Evolutionary conservation across 2,888 invertebrate genomes (phyloP).

Genomic region (Zelleria hepariella): DNA sequence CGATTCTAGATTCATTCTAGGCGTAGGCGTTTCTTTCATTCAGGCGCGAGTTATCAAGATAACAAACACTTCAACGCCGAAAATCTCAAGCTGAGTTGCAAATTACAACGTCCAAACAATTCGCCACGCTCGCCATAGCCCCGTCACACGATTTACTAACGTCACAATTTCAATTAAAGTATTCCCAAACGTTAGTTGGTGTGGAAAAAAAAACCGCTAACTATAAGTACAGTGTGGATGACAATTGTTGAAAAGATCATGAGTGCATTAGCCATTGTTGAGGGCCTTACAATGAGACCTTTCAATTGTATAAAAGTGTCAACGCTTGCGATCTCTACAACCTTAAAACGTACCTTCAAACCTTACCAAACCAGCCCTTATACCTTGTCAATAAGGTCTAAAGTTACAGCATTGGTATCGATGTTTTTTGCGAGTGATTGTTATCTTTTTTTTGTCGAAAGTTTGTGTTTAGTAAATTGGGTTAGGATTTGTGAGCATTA

Average conservation of each 20-base stretch:
- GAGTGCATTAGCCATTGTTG: conserved; percentile 65
- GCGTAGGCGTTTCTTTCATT: too few species aligned
- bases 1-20: too few species aligned
- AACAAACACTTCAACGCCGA: conserved; percentile 12
- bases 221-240: conserved; percentile 57
- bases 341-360: not conserved
- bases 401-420: not conserved
- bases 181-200: conserved; percentile 19
- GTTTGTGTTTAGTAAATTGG: conserved; percentile 46
- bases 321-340: conserved; percentile 21
- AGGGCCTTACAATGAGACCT: conserved; percentile 34
- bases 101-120: conserved; percentile 38
- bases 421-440: conserved; percentile 2
- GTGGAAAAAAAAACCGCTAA: conserved; percentile 12
- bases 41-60: not conserved
- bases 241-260: conserved; percentile 63
- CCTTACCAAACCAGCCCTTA: not conserved
- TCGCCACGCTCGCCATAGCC: conserved; percentile 42
- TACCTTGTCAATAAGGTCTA: conserved; percentile 8
- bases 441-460: conserved; percentile 18
- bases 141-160: conserved; percentile 64
- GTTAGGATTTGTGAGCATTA: conserved; percentile 49
- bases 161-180: conserved; percentile 71
- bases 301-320: conserved; percentile 43
- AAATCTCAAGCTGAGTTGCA: conserved; percentile 42